Conservation (phyloP, 2,113 vertebrate genomes). For the Petrocephalus microphthalmus region DNA sequence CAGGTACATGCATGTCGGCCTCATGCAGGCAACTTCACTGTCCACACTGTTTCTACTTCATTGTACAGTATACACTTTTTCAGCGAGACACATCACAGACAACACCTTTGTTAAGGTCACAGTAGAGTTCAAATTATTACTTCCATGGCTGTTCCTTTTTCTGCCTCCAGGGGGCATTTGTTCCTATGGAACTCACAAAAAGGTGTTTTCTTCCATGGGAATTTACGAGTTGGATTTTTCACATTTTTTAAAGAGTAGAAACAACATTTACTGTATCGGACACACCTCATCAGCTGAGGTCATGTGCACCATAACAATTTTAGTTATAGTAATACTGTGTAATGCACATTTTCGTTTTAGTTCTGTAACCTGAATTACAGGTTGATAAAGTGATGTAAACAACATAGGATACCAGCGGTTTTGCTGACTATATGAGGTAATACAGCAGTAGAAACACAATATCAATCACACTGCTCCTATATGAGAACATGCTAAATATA, state of each 20-base stretch:
- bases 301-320: not conserved
- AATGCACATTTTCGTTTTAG: not conserved
- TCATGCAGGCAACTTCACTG: not conserved
- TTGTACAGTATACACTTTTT: too few species aligned
- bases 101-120: not conserved
- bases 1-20: not conserved
- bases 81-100: not conserved
- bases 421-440: not conserved
- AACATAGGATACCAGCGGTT: not conserved
- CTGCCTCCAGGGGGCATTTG: conserved; percentile 10
- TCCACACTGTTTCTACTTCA: too few species aligned
- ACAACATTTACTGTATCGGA: not conserved
- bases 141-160: not conserved
- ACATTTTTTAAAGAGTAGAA: not conserved
- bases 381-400: not conserved
- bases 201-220: not conserved
- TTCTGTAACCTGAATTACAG: not conserved
- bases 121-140: not conserved
- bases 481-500: not conserved
- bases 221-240: not conserved
- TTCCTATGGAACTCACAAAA: not conserved
- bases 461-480: not conserved
- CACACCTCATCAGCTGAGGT: not conserved
- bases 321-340: not conserved
- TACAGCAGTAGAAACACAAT: not conserved